phyloP scores from a whole-genome alignment of 2,797 vertebrate species.

The Falco concolor region DNA sequence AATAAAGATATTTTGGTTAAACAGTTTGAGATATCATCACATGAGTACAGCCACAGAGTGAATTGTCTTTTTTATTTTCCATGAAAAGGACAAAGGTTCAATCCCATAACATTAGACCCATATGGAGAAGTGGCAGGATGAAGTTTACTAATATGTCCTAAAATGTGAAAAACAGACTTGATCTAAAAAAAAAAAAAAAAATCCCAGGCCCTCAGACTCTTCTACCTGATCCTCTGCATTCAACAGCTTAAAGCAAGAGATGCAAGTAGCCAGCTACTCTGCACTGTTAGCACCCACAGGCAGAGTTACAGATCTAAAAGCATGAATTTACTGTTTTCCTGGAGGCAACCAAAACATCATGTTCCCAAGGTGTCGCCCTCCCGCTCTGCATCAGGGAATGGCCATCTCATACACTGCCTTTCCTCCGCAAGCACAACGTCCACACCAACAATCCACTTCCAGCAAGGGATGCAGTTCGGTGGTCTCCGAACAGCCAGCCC shows the following conservation, averaged over 20 bases:
- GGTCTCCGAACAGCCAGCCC: not conserved
- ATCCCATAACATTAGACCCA: not conserved
- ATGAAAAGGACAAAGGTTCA: not conserved
- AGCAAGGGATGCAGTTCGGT: not conserved
- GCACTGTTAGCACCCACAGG: not conserved
- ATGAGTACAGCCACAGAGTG: not conserved
- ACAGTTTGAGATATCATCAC: not conserved
- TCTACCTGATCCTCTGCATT: not conserved
- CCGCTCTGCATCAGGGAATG: fast-evolving
- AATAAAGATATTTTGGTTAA: not conserved
- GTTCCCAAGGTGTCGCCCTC: not conserved
- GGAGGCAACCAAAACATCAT: not conserved
- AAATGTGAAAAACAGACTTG: not conserved
- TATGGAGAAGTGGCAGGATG: not conserved
- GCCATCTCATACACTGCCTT: too few species aligned
- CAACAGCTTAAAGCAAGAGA: not conserved
- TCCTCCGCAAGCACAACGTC: fast-evolving
- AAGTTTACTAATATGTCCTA: not conserved
- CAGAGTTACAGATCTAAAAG: not conserved
- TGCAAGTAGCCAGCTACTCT: not conserved
- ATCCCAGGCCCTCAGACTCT: not conserved
- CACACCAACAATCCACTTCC: not conserved
- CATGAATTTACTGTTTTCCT: not conserved
- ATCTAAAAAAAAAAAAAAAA: not conserved
- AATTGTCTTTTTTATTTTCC: not conserved